Base-by-base conservation (phyloP, 2,797 vertebrate species). In the Schizothorax lantsangensis region DNA sequence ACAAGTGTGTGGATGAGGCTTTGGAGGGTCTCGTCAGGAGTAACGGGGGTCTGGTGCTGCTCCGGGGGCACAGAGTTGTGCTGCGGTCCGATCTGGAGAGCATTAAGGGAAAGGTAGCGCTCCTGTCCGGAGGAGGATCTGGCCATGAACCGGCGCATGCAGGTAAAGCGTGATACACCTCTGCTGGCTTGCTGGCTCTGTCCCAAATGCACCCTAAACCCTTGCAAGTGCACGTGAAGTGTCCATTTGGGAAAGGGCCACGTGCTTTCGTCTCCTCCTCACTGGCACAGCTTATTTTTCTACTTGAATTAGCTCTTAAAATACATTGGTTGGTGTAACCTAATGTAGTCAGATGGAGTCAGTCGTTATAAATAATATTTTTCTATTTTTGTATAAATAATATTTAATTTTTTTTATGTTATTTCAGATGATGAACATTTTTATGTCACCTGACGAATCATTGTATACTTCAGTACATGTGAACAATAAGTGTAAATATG, bases 111-210 rank as follows among this genome's bases (percentile, higher is more conserved):
- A 96, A 90, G 10, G 97, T 99, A 90, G 98, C 96, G 0, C 89
- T 99, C 88, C 89, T 99, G 7, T 97, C 98, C 0, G 98, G 98
- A 0, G 98, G 98, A 0, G 98, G 98, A 1, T 98, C 98, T 0
- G 98, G 98, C 59, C 98, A 99, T 0, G 98, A 99, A 92, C 98
- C 98, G 0, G 97, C 98, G 49, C 98, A 99, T 0, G 97, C 95
- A n/a, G 97, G 98, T 97, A 90, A 68, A 36, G 62, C 17, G 43
- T 7, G 19, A 43, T 1, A 43, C 21, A 57, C 6, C 21, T n/a
- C 2, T 3, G 54, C 49, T 26, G 45, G 6, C 45, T 72, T 2
- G 1, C 66, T 40, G 6, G 8, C 11, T 21, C n/a, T n/a, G 57
- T n/a, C 8, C 54, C 54, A 23, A 3, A 59, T n/a, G 3, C 57